Evolutionary conservation across 2,113 vertebrate species (phyloP).

Genomic region (Gymnogyps californianus): DNA sequence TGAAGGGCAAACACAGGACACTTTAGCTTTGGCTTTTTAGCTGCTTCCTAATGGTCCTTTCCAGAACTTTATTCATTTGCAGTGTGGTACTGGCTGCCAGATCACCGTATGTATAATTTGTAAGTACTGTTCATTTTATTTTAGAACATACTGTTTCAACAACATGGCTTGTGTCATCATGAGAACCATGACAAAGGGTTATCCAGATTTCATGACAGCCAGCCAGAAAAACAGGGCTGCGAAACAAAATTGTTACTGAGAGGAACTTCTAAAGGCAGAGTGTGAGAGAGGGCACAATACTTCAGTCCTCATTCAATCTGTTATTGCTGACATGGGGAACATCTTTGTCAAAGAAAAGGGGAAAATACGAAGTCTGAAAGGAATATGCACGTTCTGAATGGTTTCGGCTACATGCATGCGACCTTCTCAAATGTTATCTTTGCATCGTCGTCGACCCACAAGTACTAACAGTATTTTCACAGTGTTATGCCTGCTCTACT

Average conservation of each 20-base stretch:
- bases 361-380: neutral
- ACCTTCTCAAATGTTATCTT: neutral
- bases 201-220: neutral
- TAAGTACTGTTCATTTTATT: slow-evolving; percentile 35
- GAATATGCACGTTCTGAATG: neutral
- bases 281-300: neutral
- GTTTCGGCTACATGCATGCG: neutral
- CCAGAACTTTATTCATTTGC: neutral
- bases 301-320: neutral
- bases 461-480: neutral
- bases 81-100: neutral
- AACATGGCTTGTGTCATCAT: slow-evolving; percentile 41
- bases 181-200: slow-evolving; percentile 13
- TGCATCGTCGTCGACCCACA: neutral
- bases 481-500: neutral
- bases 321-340: neutral
- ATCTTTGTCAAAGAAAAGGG: neutral
- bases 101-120: neutral
- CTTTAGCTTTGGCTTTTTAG: neutral
- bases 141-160: slow-evolving; percentile 51
- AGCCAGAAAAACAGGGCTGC: slow-evolving; percentile 10
- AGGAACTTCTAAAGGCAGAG: neutral
- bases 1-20: neutral
- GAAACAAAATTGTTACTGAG: neutral
- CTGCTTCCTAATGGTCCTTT: neutral